Evolutionary conservation across 2,113 vertebrate species (phyloP).

Genomic region (Oryzias celebensis): DNA sequence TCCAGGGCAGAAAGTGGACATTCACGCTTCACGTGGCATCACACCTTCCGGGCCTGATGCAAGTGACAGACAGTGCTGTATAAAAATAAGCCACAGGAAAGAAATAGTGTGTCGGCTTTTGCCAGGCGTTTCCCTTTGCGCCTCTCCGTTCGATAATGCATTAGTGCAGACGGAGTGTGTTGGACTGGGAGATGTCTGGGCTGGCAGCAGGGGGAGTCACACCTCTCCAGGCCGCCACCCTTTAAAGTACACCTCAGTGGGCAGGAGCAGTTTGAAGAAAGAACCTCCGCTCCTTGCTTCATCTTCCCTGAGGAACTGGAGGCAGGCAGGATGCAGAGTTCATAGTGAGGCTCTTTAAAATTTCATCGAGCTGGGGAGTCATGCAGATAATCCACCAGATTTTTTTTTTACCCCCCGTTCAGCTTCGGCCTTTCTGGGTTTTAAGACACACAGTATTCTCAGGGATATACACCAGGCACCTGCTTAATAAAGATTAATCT

Average conservation of each 20-base stretch:
- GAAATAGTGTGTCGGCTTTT: constrained; percentile 30
- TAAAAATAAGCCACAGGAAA: constrained; percentile 36
- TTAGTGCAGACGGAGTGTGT: constrained; percentile 45
- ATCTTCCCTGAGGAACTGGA: constrained; percentile 19
- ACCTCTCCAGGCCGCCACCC: background rate
- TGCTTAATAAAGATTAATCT: constrained; percentile 55
- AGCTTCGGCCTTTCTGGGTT: constrained; percentile 13
- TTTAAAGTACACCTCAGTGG: constrained; percentile 19
- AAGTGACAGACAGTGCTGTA: constrained; percentile 33
- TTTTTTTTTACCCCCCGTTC: constrained; percentile 20
- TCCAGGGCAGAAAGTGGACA: constrained; percentile 16
- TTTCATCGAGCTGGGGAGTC: constrained; percentile 58
- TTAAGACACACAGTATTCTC: constrained; percentile 33
- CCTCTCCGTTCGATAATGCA: constrained; percentile 68
- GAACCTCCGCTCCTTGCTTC: background rate
- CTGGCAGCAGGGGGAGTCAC: constrained; percentile 24
- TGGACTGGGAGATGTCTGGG: constrained; percentile 35
- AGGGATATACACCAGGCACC: constrained; percentile 26
- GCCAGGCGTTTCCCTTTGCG: constrained; percentile 52
- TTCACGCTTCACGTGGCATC: background rate
- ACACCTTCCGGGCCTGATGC: constrained; percentile 18
- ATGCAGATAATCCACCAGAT: constrained; percentile 66
- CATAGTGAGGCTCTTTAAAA: constrained; percentile 56
- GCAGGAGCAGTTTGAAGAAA: constrained; percentile 1
- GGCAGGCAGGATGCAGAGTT: constrained; percentile 35